Percentiles rank a stretch among this genome's conserved stretches.
Evolutionary conservation across 1,140 invertebrate genomes (phyloP).

Genomic region (Agrypnia vestita): DNA sequence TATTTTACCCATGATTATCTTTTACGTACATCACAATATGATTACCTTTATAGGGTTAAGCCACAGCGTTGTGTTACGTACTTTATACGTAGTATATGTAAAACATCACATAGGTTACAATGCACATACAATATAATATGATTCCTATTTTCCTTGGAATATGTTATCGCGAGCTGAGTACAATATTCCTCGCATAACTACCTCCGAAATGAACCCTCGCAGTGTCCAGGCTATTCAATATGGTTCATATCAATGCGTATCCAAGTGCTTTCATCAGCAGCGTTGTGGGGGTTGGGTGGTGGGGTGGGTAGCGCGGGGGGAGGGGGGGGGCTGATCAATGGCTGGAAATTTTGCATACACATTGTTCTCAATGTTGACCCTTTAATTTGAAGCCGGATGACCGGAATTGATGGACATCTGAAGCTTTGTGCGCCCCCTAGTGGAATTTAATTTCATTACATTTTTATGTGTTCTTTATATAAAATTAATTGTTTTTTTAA

Average conservation of each 20-base stretch:
- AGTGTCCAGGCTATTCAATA: constrained; percentile 27
- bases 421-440: constrained; percentile 6
- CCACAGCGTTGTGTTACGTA: too few relatives aligned
- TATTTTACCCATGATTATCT: too few relatives aligned
- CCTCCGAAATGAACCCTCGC: not conserved
- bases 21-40: too few relatives aligned
- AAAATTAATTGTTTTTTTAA: constrained; percentile 6
- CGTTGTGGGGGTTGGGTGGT: too few relatives aligned
- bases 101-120: too few relatives aligned
- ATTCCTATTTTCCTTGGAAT: too few relatives aligned
- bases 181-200: too few relatives aligned
- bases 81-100: too few relatives aligned
- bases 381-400: constrained; percentile 57
- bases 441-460: constrained; percentile 24
- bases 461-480: constrained; percentile 30
- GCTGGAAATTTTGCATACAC: constrained; percentile 59
- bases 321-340: constrained; percentile 54
- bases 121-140: too few relatives aligned
- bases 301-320: not conserved
- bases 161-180: too few relatives aligned
- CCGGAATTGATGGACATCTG: constrained; percentile 42
- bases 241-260: constrained; percentile 35
- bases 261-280: constrained; percentile 37
- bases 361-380: constrained; percentile 60
- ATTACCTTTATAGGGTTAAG: too few relatives aligned